These are phyloP conservation scores for Hypena proboscidalis DNA, from an alignment of 2,888 invertebrate genomes.

Conservation along the genomic window DNA sequence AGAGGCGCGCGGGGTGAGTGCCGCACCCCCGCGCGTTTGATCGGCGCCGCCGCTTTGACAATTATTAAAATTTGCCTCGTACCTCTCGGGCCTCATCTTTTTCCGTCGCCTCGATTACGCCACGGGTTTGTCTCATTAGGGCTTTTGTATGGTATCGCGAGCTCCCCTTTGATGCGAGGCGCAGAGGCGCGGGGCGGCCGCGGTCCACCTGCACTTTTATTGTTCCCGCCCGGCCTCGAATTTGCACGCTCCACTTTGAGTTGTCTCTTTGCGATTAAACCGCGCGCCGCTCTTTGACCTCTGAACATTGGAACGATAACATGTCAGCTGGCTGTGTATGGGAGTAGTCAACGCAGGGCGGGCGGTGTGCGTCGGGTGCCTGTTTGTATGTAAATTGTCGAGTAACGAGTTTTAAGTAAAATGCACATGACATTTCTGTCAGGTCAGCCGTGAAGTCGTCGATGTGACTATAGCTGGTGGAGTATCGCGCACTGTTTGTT, in stretches of 20 bases:
- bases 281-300: constrained; percentile 63
- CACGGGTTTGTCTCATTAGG: constrained; percentile 85
- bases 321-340: constrained; percentile 36
- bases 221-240: constrained; percentile 76
- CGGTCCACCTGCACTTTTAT: constrained; percentile 84
- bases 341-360: constrained; percentile 7
- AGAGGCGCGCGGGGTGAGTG: constrained; percentile 34
- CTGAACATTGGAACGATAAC: constrained; percentile 56
- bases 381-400: constrained; percentile 21
- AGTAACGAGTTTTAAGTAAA: constrained; percentile 32
- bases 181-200: constrained; percentile 62
- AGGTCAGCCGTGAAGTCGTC: constrained; percentile 27
- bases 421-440: constrained; percentile 33
- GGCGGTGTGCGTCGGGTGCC: constrained; percentile 9
- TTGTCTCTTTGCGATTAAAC: constrained; percentile 76
- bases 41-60: constrained; percentile 86
- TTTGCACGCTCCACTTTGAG: constrained; percentile 83
- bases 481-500: constrained; percentile 38
- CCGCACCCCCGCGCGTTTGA: constrained; percentile 76
- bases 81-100: constrained; percentile 84
- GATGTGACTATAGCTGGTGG: constrained; percentile 23
- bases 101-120: constrained; percentile 85
- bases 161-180: constrained; percentile 78
- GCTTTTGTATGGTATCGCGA: constrained; percentile 83
- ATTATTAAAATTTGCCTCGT: constrained; percentile 86